Evolutionary conservation across 2,888 invertebrate genomes (phyloP), one percentile per base, ranked within the genome.

Genomic region (Drosophila dives): DNA sequence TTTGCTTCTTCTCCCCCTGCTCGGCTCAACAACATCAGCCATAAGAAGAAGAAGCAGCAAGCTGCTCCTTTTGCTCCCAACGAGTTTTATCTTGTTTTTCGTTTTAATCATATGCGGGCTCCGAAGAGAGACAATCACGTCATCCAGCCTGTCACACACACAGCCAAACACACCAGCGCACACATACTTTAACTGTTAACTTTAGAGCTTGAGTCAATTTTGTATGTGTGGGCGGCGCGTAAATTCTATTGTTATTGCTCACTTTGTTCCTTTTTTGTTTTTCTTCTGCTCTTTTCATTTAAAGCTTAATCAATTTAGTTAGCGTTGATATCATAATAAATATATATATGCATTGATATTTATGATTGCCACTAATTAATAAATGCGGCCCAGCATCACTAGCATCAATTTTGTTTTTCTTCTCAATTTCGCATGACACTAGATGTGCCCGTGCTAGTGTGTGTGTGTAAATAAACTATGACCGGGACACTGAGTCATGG

Each of bases 1-100:
- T 85, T 85, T 66, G 72, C 79, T 81, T 64, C 65, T 72, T 60
- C 33, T 66, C 55, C 67, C 62, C 63, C 54, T 56, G 59, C 48
- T 72, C 63, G 78, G 61, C 75, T 67, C 58, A 77, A 71, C 80
- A 83, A 74, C 64, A 80, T 62, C 55, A 72, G 40, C 48, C 75
- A 54, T 48, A 59, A 29, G 34, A 56, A 26, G 36, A 65, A 26
- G 33, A 45, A 23, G 36, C 63, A 64, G 36, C 55, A 42, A 42
- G 77, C 72, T 81, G 81, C 77, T 88, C 81, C 81, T 81, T 83
- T 83, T 81, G 77, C 86, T 81, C 81, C 83, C 82, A 86, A 72
- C 79, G 86, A 84, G 86, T 89, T 86, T 87, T 87, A 87, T 87
- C 86, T 87, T 87, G 89, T 87, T 89, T 89, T 86, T 80, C 89